Evolutionary conservation across 1,140 invertebrate genomes (phyloP), one percentile per base, ranked within the genome.

Genomic region (Brachionus calyciflorus): DNA sequence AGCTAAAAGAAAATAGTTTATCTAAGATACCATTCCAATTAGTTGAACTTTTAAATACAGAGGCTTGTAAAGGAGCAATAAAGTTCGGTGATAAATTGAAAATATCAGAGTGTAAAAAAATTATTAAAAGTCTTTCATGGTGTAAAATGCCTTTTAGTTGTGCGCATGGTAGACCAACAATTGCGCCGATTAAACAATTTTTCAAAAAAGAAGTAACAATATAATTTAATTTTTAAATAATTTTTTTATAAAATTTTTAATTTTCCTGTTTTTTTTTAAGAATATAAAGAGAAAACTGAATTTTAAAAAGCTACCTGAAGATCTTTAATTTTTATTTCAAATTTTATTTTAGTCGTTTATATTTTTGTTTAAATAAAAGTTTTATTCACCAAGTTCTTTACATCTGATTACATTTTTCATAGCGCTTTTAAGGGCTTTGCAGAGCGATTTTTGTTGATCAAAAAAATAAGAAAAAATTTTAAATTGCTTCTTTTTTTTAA

Each of bases 141-240:
- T 75, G 70, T 55, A 19, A 51, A 21, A 14, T 75, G 24, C 70
- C 70, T 10, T 75, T 75, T 41, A 51, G 44, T 41, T 75, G 70
- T 55, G 70, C 70, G 40, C 70, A 75, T 44, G 70, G 70, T 1
- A 44, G 70, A 55, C 70, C 70, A 24, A 55, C 70, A 40, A 40
- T 75, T 9, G 51, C 41, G 6, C 70, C 70, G 21, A 41, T 75
- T 6, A 55, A 51, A 41, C 19, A 55, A 40, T 37, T 53, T 40
- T 41, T 41, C 30, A 75, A 55, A n/a, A 24, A 57, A 40, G 33
- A 75, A 41, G 49, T 49, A 26, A 55, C 6, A 26, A 6, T 0
- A n/a, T 44, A 24, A 46, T 1, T 2, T 44, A 24, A 44, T 21
- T 17, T 30, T 44, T 46, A 46, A 28, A 30, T 26, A 1, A 44